These are phyloP conservation scores for Trematomus bernacchii DNA, from an alignment of 2,797 vertebrate species.

Conservation along the genomic window DNA sequence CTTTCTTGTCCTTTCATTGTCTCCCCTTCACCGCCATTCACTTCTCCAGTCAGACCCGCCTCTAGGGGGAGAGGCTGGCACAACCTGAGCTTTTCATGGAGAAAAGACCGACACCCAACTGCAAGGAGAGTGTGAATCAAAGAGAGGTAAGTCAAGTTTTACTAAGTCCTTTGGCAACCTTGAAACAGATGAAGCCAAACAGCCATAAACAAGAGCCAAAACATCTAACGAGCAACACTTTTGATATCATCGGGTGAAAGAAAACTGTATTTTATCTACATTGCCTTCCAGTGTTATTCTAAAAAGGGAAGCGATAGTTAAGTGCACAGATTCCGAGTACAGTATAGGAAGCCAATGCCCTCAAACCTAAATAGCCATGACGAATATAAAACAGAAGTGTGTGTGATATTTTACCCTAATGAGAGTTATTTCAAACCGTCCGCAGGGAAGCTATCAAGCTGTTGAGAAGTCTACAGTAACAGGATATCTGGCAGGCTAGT, in stretches of 20 bases:
- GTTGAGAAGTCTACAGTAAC: conserved; percentile 24
- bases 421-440: conserved; percentile 12
- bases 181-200: conserved; percentile 19
- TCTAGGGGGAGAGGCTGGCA: conserved; percentile 73
- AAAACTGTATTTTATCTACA: conserved; percentile 2
- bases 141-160: conserved; percentile 31
- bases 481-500: conserved; percentile 29
- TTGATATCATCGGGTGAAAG: background rate
- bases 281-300: conserved; percentile 10
- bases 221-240: conserved; percentile 5
- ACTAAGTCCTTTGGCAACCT: conserved; percentile 37
- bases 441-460: conserved; percentile 13
- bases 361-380: conserved; percentile 19
- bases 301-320: background rate
- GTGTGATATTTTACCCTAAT: conserved; percentile 16
- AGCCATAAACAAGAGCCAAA: conserved; percentile 12
- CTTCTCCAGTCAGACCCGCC: conserved; percentile 72
- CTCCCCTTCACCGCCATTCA: conserved; percentile 67
- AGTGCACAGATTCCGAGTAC: background rate
- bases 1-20: conserved; percentile 82
- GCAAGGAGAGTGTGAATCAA: conserved; percentile 44
- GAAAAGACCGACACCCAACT: conserved; percentile 11
- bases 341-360: background rate
- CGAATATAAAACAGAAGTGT: conserved; percentile 5
- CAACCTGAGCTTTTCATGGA: conserved; percentile 72